Conservation (phyloP, 2,797 vertebrate species). For the Morus bassanus region DNA sequence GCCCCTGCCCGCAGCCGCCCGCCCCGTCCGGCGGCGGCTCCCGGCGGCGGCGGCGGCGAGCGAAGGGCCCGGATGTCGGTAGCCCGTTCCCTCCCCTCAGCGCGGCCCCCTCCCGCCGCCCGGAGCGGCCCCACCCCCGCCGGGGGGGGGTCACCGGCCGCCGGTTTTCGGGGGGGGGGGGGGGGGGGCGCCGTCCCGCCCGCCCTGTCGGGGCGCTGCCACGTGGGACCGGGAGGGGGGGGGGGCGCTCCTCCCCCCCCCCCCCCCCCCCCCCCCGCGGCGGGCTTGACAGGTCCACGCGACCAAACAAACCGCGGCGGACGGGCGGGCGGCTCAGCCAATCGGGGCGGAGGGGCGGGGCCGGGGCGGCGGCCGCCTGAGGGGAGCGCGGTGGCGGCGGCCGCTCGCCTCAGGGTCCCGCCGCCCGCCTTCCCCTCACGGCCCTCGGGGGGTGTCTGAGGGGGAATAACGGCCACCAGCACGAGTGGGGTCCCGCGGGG, state of each 20-base stretch:
- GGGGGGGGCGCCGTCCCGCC: not conserved
- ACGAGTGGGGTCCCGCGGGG: too few species aligned
- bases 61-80: conserved; percentile 72
- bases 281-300: not conserved
- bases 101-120: not conserved
- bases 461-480: not conserved
- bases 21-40: not conserved
- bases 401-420: not conserved
- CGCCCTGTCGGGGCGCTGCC: not conserved
- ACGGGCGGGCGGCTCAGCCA: not conserved
- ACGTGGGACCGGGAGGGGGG: not conserved
- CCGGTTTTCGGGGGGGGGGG: not conserved
- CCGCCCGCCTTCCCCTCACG: not conserved
- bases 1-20: not conserved
- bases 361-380: not conserved
- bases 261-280: not conserved
- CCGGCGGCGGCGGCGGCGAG: not conserved
- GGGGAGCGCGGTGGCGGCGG: not conserved
- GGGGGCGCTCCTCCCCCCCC: not conserved
- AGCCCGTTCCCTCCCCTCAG: conserved; percentile 11
- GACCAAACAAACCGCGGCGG: not conserved
- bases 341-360: not conserved
- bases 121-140: not conserved
- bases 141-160: not conserved
- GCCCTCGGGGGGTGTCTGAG: not conserved